A percentile compares a stretch with the other conserved stretches of the same genome.
phyloP scores from a whole-genome alignment of 2,797 vertebrate genomes.

The Octomys mimax region DNA sequence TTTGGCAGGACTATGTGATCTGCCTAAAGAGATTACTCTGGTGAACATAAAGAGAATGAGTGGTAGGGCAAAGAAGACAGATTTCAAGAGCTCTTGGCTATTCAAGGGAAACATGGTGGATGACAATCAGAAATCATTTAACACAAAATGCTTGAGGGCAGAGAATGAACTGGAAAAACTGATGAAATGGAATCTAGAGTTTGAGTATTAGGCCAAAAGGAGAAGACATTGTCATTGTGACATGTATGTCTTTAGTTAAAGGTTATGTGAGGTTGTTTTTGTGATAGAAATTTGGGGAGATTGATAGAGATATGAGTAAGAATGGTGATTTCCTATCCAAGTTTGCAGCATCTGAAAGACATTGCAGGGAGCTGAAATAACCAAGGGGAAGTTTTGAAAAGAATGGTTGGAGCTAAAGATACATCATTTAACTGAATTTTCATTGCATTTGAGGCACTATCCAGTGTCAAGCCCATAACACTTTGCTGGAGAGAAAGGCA shows the following conservation, averaged over 20 bases:
- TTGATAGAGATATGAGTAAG: not conserved
- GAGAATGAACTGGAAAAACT: not conserved
- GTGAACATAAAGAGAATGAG: not conserved
- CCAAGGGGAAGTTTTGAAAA: not conserved
- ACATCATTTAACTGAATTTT: slow-evolving; percentile 41
- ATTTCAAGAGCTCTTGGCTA: slow-evolving; percentile 28
- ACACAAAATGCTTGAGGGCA: not conserved
- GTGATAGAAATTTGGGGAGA: not conserved
- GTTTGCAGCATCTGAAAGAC: not conserved
- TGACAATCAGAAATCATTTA: not conserved
- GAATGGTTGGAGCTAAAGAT: not conserved
- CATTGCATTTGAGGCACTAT: not conserved
- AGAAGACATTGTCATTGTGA: not conserved
- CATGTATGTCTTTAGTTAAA: not conserved
- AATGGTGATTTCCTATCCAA: not conserved
- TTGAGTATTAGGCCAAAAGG: not conserved
- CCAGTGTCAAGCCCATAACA: not conserved
- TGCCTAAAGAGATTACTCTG: not conserved
- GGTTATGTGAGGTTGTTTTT: not conserved
- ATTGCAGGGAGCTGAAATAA: not conserved
- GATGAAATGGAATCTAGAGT: not conserved
- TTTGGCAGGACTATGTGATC: not conserved
- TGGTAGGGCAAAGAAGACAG: not conserved
- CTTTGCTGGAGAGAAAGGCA: slow-evolving; percentile 21
- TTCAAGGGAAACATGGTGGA: not conserved